Percentiles rank a stretch among this genome's conserved stretches.
These are phyloP conservation scores for Litocranius walleri DNA, from an alignment of 2,113 vertebrate species.

Conservation along the genomic window DNA sequence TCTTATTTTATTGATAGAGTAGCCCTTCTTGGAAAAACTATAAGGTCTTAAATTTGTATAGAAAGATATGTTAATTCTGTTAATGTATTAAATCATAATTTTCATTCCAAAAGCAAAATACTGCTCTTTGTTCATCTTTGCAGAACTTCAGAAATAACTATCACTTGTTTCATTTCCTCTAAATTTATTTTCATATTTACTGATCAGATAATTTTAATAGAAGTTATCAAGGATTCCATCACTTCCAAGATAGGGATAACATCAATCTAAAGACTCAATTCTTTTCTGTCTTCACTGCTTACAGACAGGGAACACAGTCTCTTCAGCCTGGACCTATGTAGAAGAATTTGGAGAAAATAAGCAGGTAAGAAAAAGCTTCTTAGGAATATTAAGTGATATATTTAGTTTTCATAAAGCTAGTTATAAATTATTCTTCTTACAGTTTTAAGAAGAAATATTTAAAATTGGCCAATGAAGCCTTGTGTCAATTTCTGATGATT, in stretches of 20 bases:
- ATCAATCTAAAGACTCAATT: conserved; percentile 67
- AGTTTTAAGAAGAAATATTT: not conserved
- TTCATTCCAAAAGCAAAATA: conserved; percentile 37
- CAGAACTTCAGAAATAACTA: conserved; percentile 48
- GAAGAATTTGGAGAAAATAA: conserved; percentile 75
- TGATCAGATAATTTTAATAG: conserved; percentile 49
- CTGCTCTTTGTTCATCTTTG: conserved; percentile 30
- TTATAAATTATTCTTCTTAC: not conserved
- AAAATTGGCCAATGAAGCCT: not conserved
- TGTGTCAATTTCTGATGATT: not conserved
- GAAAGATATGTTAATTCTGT: not conserved
- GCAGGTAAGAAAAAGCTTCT: conserved; percentile 48
- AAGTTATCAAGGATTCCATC: conserved; percentile 67
- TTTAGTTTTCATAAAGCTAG: conserved; percentile 28
- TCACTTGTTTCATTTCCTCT: conserved; percentile 18
- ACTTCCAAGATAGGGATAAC: conserved; percentile 60
- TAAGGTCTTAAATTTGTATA: conserved; percentile 14
- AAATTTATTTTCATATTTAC: conserved; percentile 47
- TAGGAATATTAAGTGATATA: not conserved
- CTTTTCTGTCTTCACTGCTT: conserved; percentile 74
- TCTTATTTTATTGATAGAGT: not conserved
- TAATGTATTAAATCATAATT: conserved; percentile 43
- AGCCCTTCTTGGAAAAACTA: not conserved
- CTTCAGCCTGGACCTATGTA: conserved; percentile 66
- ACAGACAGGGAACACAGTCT: conserved; percentile 56